Base-by-base conservation (phyloP, 2,113 vertebrate species). In the Hystrix cristata region DNA sequence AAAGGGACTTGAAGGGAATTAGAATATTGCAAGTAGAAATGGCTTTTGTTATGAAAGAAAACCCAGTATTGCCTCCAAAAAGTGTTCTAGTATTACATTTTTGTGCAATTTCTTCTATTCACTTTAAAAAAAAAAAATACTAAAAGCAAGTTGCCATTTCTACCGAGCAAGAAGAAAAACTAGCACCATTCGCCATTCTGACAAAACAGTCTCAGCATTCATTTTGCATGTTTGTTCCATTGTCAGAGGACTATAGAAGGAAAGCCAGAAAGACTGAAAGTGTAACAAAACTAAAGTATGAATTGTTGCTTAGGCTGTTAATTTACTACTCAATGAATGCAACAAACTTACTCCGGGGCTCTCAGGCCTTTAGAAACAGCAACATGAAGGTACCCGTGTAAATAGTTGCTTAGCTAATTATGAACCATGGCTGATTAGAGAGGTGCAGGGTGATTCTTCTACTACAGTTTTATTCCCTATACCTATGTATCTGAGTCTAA, bases 261-360 rank as follows among this genome's bases (percentile, higher is more conserved):
- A 46, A 95, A 96, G 23, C 69, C 69, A 86, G 65, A 93, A 62
- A 1, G 59, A 67, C 84, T 97, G 90, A 96, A 98, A 97, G 87
- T 97, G 31, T 88, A 96, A 96, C 80, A 95, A 53, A 98, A 98
- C 97, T 98, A 90, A 97, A 98, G 98, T 93, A 16, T 18, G 34
- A 90, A 69, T 80, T 98, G 67, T 95, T 95, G 59, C 95, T 98
- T 97, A 84, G 97, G 96, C 91, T 98, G 79, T 98, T 98, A 97
- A 98, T 98, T 98, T 98, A 97, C 87, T 97, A 82, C 78, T 84
- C 87, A 98, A 95, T 97, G 98, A 98, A 97, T 92, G 94, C 84
- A 97, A 97, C 95, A 98, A 97, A 53, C 25, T 97, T 98, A 88
- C 94, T 90, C 72, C 84, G 96, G 97, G 91, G 59, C 60, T 96